These are phyloP conservation scores for Trichoplax adhaerens DNA, from an alignment of 37 sponge, comb jelly and placozoan genomes.

Conservation along the genomic window DNA sequence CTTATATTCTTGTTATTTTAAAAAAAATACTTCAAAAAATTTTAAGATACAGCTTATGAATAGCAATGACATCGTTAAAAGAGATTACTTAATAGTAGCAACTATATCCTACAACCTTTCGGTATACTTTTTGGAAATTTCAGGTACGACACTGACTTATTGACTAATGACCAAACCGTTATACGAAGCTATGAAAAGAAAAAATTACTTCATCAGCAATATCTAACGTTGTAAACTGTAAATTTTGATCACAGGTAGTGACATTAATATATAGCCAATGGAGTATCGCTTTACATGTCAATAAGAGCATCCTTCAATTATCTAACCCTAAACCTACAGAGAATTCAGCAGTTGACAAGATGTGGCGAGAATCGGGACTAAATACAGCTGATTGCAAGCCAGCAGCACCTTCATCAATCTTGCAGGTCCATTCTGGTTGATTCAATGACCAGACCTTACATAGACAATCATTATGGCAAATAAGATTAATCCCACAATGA, in stretches of 20 bases:
- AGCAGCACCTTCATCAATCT: slow-evolving; percentile 89
- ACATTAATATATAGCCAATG: too few relatives aligned
- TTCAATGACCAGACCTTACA: slow-evolving; percentile 82
- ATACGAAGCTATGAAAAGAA: slow-evolving; percentile 39
- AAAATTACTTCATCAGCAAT: background rate
- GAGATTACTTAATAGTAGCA: too few relatives aligned
- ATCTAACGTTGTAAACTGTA: too few relatives aligned
- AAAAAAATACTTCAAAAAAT: too few relatives aligned
- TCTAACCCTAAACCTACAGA: background rate
- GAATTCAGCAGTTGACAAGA: slow-evolving; percentile 79
- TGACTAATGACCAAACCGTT: slow-evolving; percentile 86
- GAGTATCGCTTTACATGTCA: too few relatives aligned
- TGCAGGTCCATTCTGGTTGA: slow-evolving; percentile 85
- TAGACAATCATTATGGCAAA: background rate
- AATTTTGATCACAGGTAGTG: too few relatives aligned
- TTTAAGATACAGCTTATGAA: too few relatives aligned
- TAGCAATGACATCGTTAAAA: too few relatives aligned
- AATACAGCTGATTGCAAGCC: slow-evolving; percentile 63
- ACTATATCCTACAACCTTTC: too few relatives aligned
- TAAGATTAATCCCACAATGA: too few relatives aligned
- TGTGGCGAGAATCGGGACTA: slow-evolving; percentile 84
- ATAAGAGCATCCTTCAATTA: background rate
- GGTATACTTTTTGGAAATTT: slow-evolving; percentile 58
- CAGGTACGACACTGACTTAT: slow-evolving; percentile 78
- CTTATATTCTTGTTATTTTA: too few relatives aligned